A percentile compares a stretch with the other conserved stretches of the same genome.
phyloP scores from a whole-genome alignment of 1,140 invertebrate species.

The Trachelipus rathkii region DNA sequence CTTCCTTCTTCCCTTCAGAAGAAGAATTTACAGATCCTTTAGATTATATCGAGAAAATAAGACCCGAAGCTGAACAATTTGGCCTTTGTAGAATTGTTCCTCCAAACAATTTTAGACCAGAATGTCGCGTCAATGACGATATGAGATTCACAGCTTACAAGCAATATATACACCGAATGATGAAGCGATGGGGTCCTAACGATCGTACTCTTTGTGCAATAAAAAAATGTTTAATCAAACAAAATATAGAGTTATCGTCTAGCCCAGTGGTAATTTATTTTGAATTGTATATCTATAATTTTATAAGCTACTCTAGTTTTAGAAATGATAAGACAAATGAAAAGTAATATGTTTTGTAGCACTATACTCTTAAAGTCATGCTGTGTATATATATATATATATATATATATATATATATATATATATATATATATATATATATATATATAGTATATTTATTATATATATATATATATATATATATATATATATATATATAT shows the following conservation, averaged over 20 bases:
- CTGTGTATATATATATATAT: not conserved
- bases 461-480: not conserved
- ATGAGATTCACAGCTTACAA: conserved; percentile 85
- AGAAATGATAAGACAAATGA: too few relatives aligned
- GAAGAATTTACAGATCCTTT: conserved; percentile 86
- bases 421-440: conserved; percentile 10
- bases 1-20: conserved; percentile 73
- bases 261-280: conserved; percentile 64
- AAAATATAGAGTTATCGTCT: conserved; percentile 68
- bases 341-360: not conserved
- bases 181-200: conserved; percentile 83
- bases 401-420: conserved; percentile 18
- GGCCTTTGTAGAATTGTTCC: conserved; percentile 86
- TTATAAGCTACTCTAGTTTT: not conserved
- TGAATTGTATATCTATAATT: not conserved
- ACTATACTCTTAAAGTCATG: not conserved
- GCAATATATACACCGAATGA: conserved; percentile 86
- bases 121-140: conserved; percentile 77
- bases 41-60: conserved; percentile 80
- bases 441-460: conserved; percentile 16
- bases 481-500: conserved; percentile 12
- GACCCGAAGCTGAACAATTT: conserved; percentile 69
- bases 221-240: conserved; percentile 72
- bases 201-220: conserved; percentile 81
- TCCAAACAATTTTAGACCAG: conserved; percentile 77